These are phyloP conservation scores for Melanotaenia trifasciata DNA, from an alignment of 2,797 vertebrate species.

Conservation along the genomic window DNA sequence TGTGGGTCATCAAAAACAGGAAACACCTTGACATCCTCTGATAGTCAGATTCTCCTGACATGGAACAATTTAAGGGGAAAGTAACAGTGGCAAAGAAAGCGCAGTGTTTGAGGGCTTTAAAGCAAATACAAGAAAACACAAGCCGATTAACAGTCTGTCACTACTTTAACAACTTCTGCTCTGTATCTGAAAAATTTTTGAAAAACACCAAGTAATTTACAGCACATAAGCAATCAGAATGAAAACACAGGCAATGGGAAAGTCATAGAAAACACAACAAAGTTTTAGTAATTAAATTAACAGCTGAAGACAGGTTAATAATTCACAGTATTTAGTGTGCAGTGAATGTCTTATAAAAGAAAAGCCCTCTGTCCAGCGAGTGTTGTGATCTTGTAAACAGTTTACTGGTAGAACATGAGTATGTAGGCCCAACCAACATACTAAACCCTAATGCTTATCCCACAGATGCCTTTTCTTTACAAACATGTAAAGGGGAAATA, in stretches of 20 bases:
- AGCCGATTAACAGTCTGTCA: background rate
- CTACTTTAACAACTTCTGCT: background rate
- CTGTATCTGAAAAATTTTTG: background rate
- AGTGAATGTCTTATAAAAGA: background rate
- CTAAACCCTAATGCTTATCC: no score
- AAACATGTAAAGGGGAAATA: no score
- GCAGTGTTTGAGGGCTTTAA: background rate
- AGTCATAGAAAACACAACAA: background rate
- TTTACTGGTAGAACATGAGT: no score
- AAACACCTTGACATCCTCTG: slow-evolving; percentile 65
- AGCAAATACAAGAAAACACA: background rate
- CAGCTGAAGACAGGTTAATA: background rate
- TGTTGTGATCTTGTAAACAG: no score
- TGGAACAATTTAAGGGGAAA: background rate
- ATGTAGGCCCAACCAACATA: no score
- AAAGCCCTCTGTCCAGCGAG: background rate
- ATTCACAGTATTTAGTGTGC: background rate
- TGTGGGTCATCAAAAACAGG: slow-evolving; percentile 57
- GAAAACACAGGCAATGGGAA: background rate
- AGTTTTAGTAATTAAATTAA: background rate
- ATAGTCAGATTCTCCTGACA: slow-evolving; percentile 18
- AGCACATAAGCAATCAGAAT: background rate
- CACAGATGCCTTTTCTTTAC: no score
- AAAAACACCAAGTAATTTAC: background rate
- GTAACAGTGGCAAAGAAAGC: background rate